phyloP scores from a whole-genome alignment of 2,888 invertebrate genomes.

The Parasteatoda lunata region DNA sequence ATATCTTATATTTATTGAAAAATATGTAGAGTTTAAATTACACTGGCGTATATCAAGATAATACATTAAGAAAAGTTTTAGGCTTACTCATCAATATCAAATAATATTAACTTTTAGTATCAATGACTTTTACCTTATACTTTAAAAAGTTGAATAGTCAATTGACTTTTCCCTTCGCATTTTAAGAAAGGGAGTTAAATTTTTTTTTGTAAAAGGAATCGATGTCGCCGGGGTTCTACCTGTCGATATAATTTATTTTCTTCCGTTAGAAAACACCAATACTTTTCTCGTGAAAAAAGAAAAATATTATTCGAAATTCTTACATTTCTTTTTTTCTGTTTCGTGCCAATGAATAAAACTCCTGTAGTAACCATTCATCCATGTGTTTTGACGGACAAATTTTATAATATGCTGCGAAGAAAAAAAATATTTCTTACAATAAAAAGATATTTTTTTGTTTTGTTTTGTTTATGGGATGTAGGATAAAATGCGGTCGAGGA shows the following conservation, averaged over 20 bases:
- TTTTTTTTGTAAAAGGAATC: conserved; percentile 12
- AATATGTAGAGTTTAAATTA: too few species aligned
- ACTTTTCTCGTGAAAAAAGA: conserved; percentile 19
- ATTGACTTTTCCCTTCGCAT: neutral
- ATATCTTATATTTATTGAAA: too few species aligned
- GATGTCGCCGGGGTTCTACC: conserved; percentile 23
- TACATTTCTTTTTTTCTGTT: conserved; percentile 7
- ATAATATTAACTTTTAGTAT: neutral
- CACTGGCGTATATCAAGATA: too few species aligned
- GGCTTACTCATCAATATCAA: too few species aligned
- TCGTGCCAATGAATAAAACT: conserved; percentile 16
- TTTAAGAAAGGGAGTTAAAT: neutral
- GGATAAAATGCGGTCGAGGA: too few species aligned
- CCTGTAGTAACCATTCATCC: conserved; percentile 24
- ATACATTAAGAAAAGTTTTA: too few species aligned
- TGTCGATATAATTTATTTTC: conserved; percentile 43
- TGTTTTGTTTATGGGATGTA: too few species aligned
- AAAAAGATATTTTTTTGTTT: too few species aligned
- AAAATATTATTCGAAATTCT: conserved; percentile 35
- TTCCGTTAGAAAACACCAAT: conserved; percentile 46
- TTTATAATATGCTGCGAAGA: neutral
- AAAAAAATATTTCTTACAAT: neutral
- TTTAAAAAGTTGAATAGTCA: neutral
- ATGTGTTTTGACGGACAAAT: conserved; percentile 30
- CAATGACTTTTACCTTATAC: neutral